Conservation (phyloP, 1,140 invertebrate genomes). For the Microplitis demolitor region DNA sequence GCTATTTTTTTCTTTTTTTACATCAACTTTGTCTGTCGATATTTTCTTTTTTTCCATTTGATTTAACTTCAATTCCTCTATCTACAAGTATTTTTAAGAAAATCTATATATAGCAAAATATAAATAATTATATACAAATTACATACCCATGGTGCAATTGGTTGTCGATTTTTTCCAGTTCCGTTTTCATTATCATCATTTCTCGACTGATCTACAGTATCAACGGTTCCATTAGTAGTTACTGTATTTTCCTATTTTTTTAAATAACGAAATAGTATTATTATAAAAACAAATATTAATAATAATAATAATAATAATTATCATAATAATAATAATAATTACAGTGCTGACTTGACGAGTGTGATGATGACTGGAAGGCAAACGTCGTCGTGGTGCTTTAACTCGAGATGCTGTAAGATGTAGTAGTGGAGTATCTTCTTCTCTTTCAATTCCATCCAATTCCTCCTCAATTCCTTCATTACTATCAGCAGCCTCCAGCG, state of each 20-base stretch:
- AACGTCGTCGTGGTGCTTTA: slow-evolving; percentile 68
- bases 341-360: slow-evolving; percentile 44
- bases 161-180: slow-evolving; percentile 42
- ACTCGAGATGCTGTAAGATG: slow-evolving; percentile 70
- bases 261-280: neutral
- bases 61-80: slow-evolving; percentile 57
- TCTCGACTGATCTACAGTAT: slow-evolving; percentile 42
- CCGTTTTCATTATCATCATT: slow-evolving; percentile 47
- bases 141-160: slow-evolving; percentile 54
- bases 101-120: neutral
- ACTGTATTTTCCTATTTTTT: slow-evolving; percentile 48
- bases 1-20: slow-evolving; percentile 45
- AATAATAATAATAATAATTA: neutral
- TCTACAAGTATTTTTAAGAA: slow-evolving; percentile 32
- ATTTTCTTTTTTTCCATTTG: slow-evolving; percentile 54
- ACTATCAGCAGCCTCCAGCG: slow-evolving; percentile 43
- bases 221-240: slow-evolving; percentile 49
- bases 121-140: neutral
- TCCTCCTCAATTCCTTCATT: slow-evolving; percentile 53
- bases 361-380: slow-evolving; percentile 63
- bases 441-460: slow-evolving; percentile 66
- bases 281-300: slow-evolving; percentile 8
- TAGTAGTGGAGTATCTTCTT: slow-evolving; percentile 63
- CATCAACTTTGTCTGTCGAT: slow-evolving; percentile 39
- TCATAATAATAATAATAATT: slow-evolving; percentile 21